Conservation (phyloP, 1,140 invertebrate species). For the Cherax destructor region DNA sequence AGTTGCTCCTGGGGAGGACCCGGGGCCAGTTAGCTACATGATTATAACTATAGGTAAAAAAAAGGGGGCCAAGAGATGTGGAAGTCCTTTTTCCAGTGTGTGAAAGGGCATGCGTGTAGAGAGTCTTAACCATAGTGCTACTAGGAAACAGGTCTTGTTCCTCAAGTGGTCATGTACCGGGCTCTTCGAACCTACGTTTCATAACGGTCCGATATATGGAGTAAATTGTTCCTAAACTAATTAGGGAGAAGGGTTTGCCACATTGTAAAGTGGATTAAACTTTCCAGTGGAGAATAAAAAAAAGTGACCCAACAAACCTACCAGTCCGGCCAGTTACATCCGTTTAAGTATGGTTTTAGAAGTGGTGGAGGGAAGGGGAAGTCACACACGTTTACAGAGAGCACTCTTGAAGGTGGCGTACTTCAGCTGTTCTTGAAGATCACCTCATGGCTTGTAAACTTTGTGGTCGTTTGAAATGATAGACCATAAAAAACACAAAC, state of each 20-base stretch:
- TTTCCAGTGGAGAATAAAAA: background rate
- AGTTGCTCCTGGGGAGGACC: slow-evolving; percentile 76
- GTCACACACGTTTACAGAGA: slow-evolving; percentile 40
- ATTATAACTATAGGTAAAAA: slow-evolving; percentile 38
- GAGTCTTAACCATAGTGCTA: background rate
- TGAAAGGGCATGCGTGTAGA: background rate
- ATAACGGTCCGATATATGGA: slow-evolving; percentile 14
- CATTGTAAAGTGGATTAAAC: slow-evolving; percentile 31
- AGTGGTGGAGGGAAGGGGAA: background rate
- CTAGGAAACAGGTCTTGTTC: background rate
- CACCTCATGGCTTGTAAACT: slow-evolving; percentile 16
- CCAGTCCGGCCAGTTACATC: slow-evolving; percentile 12
- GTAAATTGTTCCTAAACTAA: background rate
- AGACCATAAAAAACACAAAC: background rate
- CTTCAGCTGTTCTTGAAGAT: slow-evolving; percentile 21
- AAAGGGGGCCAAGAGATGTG: background rate
- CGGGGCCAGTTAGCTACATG: slow-evolving; percentile 73
- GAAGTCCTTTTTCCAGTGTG: slow-evolving; percentile 41
- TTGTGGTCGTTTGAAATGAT: background rate
- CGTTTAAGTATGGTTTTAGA: slow-evolving; percentile 20
- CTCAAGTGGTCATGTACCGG: background rate
- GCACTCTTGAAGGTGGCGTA: slow-evolving; percentile 22
- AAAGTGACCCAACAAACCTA: background rate
- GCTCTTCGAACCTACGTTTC: slow-evolving; percentile 31
- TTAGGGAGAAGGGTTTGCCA: background rate